Base-by-base conservation (phyloP, 2,797 vertebrate genomes). In the Harpagifer antarcticus region DNA sequence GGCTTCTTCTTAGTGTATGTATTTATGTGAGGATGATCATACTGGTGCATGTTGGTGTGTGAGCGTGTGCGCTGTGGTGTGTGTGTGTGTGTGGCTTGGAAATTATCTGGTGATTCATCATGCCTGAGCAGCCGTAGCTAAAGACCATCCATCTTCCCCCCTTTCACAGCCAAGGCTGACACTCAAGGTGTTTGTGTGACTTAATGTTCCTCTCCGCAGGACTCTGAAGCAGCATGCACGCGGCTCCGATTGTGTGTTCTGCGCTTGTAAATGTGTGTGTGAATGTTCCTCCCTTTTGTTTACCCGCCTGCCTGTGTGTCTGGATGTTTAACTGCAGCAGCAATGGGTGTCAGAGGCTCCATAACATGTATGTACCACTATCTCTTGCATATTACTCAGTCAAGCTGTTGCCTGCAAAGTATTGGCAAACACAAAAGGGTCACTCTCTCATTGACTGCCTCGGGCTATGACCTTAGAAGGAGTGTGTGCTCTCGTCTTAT, bases 131-230 rank as follows among this genome's bases (percentile, higher is more conserved):
- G 85, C 88, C 65, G 75, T 59, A 77, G 85, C 89, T 79, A 71
- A 82, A 88, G 81, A 90, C 78, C 85, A 94, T 93, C 91, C 89
- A 92, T 92, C 92, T 91, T 76, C 74, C 62, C 74, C 78, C 85
- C 84, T 88, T 84, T 89, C 84, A 79, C 81, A 89, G 83, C 90
- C 93, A 94, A 90, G 91, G 91, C 92, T 95, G 93, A 92, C 93
- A 93, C 92, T 93, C 92, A 95, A 94, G 93, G 92, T 94, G 91
- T 94, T 95, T 92, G 91, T 94, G 93, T 92, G 92, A 93, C 93
- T 95, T 95, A 94, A 95, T 94, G 92, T 91, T 92, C 85, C 76
- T 83, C 86, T 88, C 89, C 70, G 78, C 84, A 84, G 85, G 84
- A 84, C 92, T 83, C 82, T 78, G 44, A 83, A 84, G 74, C 76